phyloP scores from a whole-genome alignment of 2,113 vertebrate species.

The Pelecanoides urinatrix region DNA sequence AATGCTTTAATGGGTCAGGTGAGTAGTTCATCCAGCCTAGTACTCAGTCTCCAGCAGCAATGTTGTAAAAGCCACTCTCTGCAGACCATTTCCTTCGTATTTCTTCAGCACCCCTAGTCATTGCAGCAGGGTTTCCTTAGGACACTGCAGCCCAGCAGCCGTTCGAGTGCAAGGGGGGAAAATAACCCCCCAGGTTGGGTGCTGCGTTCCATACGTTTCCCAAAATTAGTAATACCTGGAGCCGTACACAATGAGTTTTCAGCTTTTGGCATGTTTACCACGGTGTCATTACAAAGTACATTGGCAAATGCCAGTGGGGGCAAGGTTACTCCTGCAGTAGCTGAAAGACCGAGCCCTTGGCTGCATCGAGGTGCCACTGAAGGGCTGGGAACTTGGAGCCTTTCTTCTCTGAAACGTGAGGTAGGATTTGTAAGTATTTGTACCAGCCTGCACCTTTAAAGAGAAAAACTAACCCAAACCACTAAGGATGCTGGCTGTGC shows the following conservation, averaged over 20 bases:
- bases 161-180: not conserved
- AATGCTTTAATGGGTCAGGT: not conserved
- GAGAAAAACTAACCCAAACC: not conserved
- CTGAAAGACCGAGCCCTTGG: not conserved
- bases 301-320: not conserved
- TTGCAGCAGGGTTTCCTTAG: not conserved
- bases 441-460: not conserved
- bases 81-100: not conserved
- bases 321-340: not conserved
- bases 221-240: not conserved
- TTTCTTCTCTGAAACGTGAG: not conserved
- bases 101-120: not conserved
- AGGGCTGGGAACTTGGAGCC: not conserved
- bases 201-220: not conserved
- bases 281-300: not conserved
- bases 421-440: not conserved
- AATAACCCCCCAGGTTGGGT: fast-evolving
- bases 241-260: not conserved
- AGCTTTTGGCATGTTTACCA: not conserved
- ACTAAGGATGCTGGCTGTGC: not conserved
- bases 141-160: not conserved
- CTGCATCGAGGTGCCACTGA: not conserved
- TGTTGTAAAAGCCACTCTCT: not conserved
- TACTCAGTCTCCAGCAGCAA: not conserved
- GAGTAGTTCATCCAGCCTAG: not conserved